Conservation (phyloP, 2,113 vertebrate genomes). For the Lophius piscatorius region DNA sequence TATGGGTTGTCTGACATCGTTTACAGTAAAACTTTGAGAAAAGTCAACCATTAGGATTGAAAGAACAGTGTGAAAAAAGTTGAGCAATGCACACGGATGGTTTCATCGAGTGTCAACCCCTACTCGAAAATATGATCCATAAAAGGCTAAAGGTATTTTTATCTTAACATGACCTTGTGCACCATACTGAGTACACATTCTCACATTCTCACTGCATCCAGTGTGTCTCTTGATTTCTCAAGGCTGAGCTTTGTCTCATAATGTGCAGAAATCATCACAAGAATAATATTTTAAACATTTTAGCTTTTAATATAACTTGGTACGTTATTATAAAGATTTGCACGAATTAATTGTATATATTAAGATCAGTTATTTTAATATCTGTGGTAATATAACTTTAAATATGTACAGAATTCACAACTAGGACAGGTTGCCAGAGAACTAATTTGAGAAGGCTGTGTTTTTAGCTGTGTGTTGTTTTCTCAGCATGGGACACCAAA, state of each 20-base stretch:
- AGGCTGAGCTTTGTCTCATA: no score
- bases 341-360: no score
- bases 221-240: slow-evolving; percentile 37
- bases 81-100: slow-evolving; percentile 14
- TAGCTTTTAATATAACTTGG: no score
- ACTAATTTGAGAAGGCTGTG: background rate
- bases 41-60: background rate
- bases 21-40: background rate
- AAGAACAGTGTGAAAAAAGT: slow-evolving; percentile 28
- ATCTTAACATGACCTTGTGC: slow-evolving; percentile 75
- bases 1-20: no score
- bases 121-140: slow-evolving; percentile 73
- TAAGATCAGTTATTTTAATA: no score
- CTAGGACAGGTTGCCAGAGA: no score
- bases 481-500: background rate
- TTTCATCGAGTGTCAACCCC: slow-evolving; percentile 50
- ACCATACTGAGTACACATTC: slow-evolving; percentile 70
- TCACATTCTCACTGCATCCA: slow-evolving; percentile 67
- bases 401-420: no score
- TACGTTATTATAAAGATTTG: no score
- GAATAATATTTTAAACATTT: no score
- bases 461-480: slow-evolving; percentile 27
- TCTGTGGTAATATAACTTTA: no score
- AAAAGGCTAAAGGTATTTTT: slow-evolving; percentile 82
- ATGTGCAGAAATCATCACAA: no score